Evolutionary conservation across 2,888 invertebrate species (phyloP), one percentile per base, ranked within the genome.

Genomic region (Drosophila emarginata): DNA sequence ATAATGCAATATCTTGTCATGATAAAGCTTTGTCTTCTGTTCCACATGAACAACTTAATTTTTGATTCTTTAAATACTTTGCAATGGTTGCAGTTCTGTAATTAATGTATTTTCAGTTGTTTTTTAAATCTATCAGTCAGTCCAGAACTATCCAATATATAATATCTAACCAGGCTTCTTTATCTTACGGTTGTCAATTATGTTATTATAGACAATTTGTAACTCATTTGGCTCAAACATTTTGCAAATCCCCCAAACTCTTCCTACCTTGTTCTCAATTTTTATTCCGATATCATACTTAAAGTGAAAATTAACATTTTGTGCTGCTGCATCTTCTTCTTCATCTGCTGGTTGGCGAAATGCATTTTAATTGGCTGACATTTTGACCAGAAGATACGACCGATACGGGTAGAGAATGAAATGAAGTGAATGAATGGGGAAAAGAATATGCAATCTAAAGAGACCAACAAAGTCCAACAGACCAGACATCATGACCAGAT

Each of bases 321-420:
- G 40, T 21, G 45, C 11, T 32, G 32, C 9, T 32, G 9, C 9
- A 9, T 45, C 45, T 45, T 45, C 45, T 18, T 68, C 66, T 67
- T 65, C 39, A 9, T 9, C 32, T 32, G 32, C 32, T 9, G 9
- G 32, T 32, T 53, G 77, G 80, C 87, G 88, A 88, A 90, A 90
- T 84, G 87, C 89, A 88, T 88, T 89, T 90, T 90, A 90, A 90
- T 90, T 90, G 90, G 89, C 84, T 87, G 80, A 85, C 77, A 78
- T 70, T 70, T 70, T 32, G 59, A 56, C 65, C 59, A 72, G 72
- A 72, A 71, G 72, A 65, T 72, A 64, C 45, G 45, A 45, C 45
- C 45, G 45, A 45, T 45, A 45, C 45, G 45, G 21, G 21, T 12
- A 32, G 32, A 32, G 32, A 32, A 32, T 32, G 21, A 45, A 32